A percentile compares a stretch with the other conserved stretches of the same genome.
Conservation (phyloP, 2,113 vertebrate genomes). For the Colius striatus region DNA sequence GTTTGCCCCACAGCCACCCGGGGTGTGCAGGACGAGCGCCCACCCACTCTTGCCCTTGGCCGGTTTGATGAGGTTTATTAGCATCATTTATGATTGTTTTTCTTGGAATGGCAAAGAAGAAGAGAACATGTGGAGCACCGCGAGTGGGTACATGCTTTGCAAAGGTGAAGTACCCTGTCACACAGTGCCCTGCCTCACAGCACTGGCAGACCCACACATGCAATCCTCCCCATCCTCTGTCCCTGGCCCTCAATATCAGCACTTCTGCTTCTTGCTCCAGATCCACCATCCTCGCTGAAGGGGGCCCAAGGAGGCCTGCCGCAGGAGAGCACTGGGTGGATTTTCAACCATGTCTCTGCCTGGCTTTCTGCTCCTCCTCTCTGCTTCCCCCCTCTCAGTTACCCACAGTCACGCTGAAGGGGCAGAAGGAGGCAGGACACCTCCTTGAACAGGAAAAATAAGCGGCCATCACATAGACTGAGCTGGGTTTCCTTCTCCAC, state of each 20-base stretch:
- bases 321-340: neutral
- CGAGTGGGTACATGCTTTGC: constrained; percentile 40
- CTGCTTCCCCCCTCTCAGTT: neutral
- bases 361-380: neutral
- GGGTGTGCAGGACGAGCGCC: neutral
- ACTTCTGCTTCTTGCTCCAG: neutral
- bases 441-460: rapidly evolving
- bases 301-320: neutral
- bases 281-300: neutral
- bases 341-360: neutral
- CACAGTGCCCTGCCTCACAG: neutral
- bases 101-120: constrained; percentile 44
- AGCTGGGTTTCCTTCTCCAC: neutral
- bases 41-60: neutral
- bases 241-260: neutral
- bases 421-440: neutral
- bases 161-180: neutral
- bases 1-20: neutral
- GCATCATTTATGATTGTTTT: constrained; percentile 1
- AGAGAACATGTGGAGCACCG: neutral
- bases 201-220: neutral
- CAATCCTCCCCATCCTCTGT: neutral
- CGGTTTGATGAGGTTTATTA: neutral
- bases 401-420: rapidly evolving
- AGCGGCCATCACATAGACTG: rapidly evolving